These are phyloP conservation scores for Steinernema khuongi DNA, from an alignment of 1,140 invertebrate genomes.

Conservation along the genomic window DNA sequence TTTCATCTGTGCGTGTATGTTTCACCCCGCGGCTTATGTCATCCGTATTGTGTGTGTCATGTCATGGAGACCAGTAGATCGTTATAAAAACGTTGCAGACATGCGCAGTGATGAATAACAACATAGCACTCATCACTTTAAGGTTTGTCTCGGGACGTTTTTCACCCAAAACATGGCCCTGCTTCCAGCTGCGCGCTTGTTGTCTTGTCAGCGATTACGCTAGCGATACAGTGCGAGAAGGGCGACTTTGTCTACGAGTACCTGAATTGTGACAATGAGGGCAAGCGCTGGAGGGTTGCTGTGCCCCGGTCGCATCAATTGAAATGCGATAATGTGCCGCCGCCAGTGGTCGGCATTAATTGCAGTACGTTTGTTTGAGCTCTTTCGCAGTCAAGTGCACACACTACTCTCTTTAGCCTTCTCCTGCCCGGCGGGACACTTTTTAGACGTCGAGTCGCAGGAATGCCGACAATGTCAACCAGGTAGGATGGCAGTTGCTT, in stretches of 20 bases:
- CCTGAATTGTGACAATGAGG: constrained; percentile 47
- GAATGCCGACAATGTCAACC: constrained; percentile 46
- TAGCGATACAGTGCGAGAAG: constrained; percentile 6
- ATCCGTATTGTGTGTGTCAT: background rate
- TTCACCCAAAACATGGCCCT: background rate
- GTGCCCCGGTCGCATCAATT: constrained; percentile 42
- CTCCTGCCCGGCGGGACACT: constrained; percentile 48
- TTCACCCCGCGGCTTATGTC: background rate
- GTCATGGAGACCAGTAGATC: background rate
- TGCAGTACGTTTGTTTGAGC: constrained; percentile 43
- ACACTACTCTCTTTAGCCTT: constrained; percentile 43
- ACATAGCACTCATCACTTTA: background rate
- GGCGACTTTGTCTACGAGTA: constrained; percentile 48
- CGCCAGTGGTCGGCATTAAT: constrained; percentile 46
- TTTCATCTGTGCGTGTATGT: background rate
- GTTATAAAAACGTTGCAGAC: background rate
- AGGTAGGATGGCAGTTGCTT: constrained; percentile 30
- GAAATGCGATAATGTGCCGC: constrained; percentile 46
- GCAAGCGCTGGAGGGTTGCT: constrained; percentile 49
- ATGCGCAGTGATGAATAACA: background rate
- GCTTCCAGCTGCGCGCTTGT: background rate
- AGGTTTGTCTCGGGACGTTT: background rate
- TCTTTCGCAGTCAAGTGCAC: background rate
- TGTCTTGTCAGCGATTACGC: background rate
- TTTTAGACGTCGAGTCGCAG: constrained; percentile 51